Base-by-base conservation (phyloP, 2,888 invertebrate genomes). In the Cordylochernes scorpioides region DNA sequence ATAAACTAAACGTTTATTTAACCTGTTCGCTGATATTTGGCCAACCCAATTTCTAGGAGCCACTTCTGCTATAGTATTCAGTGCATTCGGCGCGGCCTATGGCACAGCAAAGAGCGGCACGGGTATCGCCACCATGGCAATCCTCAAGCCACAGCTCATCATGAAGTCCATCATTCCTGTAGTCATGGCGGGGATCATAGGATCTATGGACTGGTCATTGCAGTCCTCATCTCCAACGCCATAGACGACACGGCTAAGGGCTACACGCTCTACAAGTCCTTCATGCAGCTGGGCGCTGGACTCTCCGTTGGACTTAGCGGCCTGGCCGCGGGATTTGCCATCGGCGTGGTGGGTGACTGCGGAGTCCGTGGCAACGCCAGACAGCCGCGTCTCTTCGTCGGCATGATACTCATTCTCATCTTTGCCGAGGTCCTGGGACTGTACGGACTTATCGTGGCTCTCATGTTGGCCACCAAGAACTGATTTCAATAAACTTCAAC, bases 161-260 rank as follows among this genome's bases (percentile, higher is more conserved):
- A 99, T 99, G 94, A 97, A 94, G 62, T 91, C 86, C 57, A 91
- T 99, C 64, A 94, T 97, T 62, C 97, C 97, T 46, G 94, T 97
- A 47, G 84, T 88, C 64, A 88, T 88, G 86, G 86, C 88, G 57
- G 94, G 94, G 84, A 97, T 97, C 57, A 80, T 97, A 57, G 97
- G 62, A 97, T 97, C 60, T 97, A 97, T 57, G 97, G 97, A 49
- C 66, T 99, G 52, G 97, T 99, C 45, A 88, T 99, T 45, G 86
- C 97, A 50, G 91, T 94, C 44, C 74, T 99, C 46, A 88, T 99
- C 52, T 78, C 88, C 44, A 84, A 88, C 52, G 64, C 64, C 48
- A 61, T 88, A 45, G 62, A 64, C n/a, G n/a, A n/a, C n/a, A n/a
- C n/a, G n/a, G n/a, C n/a, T n/a, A n/a, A n/a, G n/a, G n/a, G n/a